Percentiles rank a stretch among this genome's conserved stretches.
Conservation (phyloP, 1,140 invertebrate genomes). For the Camponotus floridanus region DNA sequence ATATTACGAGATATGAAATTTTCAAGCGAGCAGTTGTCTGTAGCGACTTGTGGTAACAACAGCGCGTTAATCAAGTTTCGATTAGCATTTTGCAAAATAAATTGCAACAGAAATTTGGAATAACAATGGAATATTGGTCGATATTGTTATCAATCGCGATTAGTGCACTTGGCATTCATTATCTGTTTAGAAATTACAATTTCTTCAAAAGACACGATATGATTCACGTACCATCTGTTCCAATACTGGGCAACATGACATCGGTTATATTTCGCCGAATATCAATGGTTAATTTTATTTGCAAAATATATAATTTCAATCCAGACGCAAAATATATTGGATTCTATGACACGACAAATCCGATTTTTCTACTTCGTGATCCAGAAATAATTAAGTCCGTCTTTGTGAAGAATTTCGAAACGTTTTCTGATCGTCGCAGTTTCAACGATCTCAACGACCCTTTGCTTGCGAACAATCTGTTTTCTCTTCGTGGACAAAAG, state of each 20-base stretch:
- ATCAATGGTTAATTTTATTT: background rate
- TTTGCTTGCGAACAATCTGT: slow-evolving; percentile 78
- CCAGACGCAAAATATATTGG: slow-evolving; percentile 71
- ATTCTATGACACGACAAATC: slow-evolving; percentile 59
- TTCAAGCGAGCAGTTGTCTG: too few species aligned
- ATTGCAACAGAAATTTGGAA: too few species aligned
- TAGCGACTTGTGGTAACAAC: too few species aligned
- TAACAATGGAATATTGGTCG: background rate
- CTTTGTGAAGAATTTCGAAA: slow-evolving; percentile 75
- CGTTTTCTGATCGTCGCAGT: slow-evolving; percentile 79
- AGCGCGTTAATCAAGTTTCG: too few species aligned
- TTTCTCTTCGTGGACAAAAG: slow-evolving; percentile 74
- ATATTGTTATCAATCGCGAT: background rate
- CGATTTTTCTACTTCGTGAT: slow-evolving; percentile 79
- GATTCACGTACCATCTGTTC: slow-evolving; percentile 51
- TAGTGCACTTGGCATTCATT: slow-evolving; percentile 18
- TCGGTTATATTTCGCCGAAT: background rate
- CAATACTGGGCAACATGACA: slow-evolving; percentile 59
- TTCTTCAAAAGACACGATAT: slow-evolving; percentile 71
- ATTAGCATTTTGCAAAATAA: too few species aligned
- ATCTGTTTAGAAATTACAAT: background rate
- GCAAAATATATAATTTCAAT: slow-evolving; percentile 42
- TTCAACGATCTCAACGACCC: slow-evolving; percentile 75
- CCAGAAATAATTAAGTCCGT: slow-evolving; percentile 78
- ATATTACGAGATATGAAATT: too few species aligned